Evolutionary conservation across 2,888 invertebrate species (phyloP), one percentile per base, ranked within the genome.

Genomic region (Netelia virgata): DNA sequence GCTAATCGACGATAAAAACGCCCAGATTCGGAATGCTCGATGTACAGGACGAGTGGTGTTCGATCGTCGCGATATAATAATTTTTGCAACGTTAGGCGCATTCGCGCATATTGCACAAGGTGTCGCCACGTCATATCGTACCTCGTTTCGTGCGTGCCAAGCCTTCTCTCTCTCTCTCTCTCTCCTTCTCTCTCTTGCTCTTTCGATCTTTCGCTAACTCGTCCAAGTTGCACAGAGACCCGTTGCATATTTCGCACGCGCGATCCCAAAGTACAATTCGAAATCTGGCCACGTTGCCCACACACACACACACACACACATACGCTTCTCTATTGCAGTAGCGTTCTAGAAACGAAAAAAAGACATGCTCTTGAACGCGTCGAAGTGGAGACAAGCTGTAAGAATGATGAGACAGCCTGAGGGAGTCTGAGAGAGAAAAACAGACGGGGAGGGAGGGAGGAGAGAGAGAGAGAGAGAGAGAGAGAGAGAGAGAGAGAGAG

Each of bases 241-340:
- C 28, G 64, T 79, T 79, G 79, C 72, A 79, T 72, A 72, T 28
- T 28, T 63, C 53, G 63, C 43, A 18, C 63, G 70, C 63, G 55
- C 43, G 79, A 64, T 79, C 72, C 72, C 55, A 72, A 64, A 23
- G 79, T 72, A 79, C 79, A 79, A 55, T 73, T 79, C 55, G 79
- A 79, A 73, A 79, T 64, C 43, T 79, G 79, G 79, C 72, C 63
- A 41, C 64, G 72, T 55, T 79, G 23, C 47, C 77, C 28, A 43
- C 18, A 57, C 63, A 59, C 55, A 16, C 70, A 57, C 59, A 41
- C 41, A 36, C 43, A 57, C 72, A n/a, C 41, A 41, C 53, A 61
- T 1, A 9, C 64, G 1, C 63, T 14, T 50, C 18, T 55, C 55
- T 47, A 47, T 68, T 57, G 55, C 53, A 20, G 53, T 14, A 41